Conservation (phyloP, 2,797 vertebrate species). For the Rhinichthys osculus region DNA sequence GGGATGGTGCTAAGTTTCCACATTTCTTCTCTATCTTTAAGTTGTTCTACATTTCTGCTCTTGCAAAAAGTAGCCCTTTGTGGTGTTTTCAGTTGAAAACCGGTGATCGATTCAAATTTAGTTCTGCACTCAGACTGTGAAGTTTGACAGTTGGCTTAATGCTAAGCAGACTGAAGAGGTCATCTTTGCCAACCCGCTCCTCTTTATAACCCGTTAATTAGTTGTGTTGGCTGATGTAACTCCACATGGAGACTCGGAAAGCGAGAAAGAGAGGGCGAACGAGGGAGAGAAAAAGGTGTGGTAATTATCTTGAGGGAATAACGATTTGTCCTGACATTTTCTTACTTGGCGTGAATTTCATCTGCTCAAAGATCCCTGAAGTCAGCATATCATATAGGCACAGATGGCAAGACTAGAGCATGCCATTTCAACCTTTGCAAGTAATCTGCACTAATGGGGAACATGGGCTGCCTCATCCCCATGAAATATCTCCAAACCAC, state of each 20-base stretch:
- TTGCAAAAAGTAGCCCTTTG: constrained; percentile 15
- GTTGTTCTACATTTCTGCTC: not conserved
- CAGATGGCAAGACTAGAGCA: constrained; percentile 76
- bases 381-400: constrained; percentile 70
- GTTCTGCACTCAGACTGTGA: constrained; percentile 15
- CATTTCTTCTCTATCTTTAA: not conserved
- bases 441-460: constrained; percentile 75
- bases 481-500: constrained; percentile 46
- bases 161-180: constrained; percentile 62
- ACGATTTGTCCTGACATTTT: constrained; percentile 84
- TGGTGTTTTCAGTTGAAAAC: constrained; percentile 3
- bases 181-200: constrained; percentile 61
- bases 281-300: constrained; percentile 57
- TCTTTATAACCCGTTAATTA: constrained; percentile 64
- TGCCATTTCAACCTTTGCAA: constrained; percentile 79
- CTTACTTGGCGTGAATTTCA: constrained; percentile 75
- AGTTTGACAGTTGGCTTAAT: constrained; percentile 44
- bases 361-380: constrained; percentile 82
- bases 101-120: constrained; percentile 21
- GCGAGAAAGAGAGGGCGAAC: constrained; percentile 62
- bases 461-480: constrained; percentile 52
- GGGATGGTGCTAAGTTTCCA: constrained; percentile 23
- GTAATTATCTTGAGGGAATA: constrained; percentile 77
- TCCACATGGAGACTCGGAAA: constrained; percentile 55
- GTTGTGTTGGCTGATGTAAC: constrained; percentile 59